A percentile compares a stretch with the other conserved stretches of the same genome.
Evolutionary conservation across 2,113 vertebrate species (phyloP).

Genomic region (Uria lomvia): DNA sequence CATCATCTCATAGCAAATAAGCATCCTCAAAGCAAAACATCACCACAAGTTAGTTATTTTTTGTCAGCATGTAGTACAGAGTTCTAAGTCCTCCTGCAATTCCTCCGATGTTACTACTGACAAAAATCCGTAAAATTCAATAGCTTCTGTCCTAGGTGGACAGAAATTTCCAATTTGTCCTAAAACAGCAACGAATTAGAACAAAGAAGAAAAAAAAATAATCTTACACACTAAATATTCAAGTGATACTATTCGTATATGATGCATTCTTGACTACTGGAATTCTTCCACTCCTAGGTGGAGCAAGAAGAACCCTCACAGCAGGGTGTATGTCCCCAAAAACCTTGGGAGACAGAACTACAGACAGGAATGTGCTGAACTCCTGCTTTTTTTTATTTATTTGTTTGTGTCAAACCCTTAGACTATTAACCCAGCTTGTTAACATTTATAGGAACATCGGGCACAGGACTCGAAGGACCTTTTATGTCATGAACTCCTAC

Average conservation of each 20-base stretch:
- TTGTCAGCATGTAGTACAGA: neutral
- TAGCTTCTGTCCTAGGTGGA: neutral
- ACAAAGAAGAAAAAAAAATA: neutral
- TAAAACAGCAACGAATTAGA: neutral
- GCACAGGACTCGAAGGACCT: neutral
- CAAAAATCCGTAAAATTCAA: neutral
- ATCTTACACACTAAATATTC: neutral
- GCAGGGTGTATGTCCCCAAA: neutral
- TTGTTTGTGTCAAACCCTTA: neutral
- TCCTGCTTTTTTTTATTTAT: neutral
- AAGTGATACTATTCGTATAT: neutral
- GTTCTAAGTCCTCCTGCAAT: neutral
- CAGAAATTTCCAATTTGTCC: neutral
- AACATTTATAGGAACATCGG: accelerated
- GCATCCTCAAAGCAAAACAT: neutral
- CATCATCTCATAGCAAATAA: neutral
- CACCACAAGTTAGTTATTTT: neutral
- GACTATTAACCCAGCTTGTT: neutral
- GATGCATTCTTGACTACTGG: neutral
- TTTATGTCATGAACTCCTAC: neutral
- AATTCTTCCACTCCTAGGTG: neutral
- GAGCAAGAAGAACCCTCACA: neutral
- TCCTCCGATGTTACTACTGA: neutral
- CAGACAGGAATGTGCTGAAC: neutral
- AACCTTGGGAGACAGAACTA: neutral